These are phyloP conservation scores for Mirounga angustirostris DNA, from an alignment of 2,113 vertebrate genomes.

Conservation along the genomic window DNA sequence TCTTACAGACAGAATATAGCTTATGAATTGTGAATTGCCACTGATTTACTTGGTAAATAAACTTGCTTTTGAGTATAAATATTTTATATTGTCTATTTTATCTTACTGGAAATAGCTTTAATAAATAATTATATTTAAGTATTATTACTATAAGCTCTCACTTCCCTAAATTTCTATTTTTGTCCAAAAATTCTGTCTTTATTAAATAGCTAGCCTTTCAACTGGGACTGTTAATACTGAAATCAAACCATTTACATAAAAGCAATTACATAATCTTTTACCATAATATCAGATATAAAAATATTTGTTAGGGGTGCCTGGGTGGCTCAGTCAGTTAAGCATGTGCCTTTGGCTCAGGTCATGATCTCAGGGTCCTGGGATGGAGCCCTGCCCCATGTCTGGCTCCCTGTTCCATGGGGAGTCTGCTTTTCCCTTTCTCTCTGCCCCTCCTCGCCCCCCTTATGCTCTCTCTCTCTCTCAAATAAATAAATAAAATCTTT, in stretches of 20 bases:
- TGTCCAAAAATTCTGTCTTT: background rate
- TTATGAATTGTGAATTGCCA: background rate
- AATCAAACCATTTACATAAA: background rate
- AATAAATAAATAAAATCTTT: background rate
- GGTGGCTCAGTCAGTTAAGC: background rate
- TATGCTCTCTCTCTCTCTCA: background rate
- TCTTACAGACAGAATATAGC: background rate
- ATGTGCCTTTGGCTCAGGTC: background rate
- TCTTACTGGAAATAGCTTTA: background rate
- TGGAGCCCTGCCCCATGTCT: too few species aligned
- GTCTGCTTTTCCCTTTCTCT: background rate
- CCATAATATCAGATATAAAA: background rate
- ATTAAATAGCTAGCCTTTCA: background rate
- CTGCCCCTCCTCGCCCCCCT: background rate
- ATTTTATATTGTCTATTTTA: background rate
- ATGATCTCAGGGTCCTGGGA: too few species aligned
- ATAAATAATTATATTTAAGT: background rate
- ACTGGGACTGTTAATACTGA: background rate
- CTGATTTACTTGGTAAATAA: constrained; percentile 7
- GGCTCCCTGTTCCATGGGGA: background rate
- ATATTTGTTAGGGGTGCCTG: background rate
- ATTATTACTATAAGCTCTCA: background rate
- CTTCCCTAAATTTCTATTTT: background rate
- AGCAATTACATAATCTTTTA: background rate
- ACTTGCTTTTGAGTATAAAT: background rate